Conservation (phyloP, 2,797 vertebrate genomes). For the Atherinosoma microstoma region DNA sequence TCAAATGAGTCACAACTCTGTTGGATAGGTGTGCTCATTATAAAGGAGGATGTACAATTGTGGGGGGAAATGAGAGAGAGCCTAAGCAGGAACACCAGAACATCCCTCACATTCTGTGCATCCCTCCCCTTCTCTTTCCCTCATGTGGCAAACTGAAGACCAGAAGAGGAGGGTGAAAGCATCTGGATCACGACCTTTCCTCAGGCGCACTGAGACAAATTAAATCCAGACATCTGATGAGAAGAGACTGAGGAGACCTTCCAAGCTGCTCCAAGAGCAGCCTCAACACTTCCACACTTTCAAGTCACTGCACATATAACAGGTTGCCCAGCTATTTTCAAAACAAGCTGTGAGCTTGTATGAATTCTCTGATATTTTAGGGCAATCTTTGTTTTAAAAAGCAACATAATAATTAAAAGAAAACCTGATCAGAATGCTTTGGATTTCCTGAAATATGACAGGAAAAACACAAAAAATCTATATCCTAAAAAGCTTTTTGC, state of each 20-base stretch:
- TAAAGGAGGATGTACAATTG: constrained; percentile 69
- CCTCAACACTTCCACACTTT: constrained; percentile 59
- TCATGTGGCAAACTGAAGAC: constrained; percentile 66
- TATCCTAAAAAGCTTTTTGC: constrained; percentile 14
- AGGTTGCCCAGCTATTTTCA: constrained; percentile 66
- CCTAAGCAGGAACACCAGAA: constrained; percentile 51
- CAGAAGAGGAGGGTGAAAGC: constrained; percentile 71
- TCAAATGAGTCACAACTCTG: constrained; percentile 76
- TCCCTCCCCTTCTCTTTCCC: constrained; percentile 30
- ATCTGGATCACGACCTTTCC: constrained; percentile 84
- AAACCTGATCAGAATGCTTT: not conserved
- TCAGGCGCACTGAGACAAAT: constrained; percentile 79
- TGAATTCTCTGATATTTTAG: constrained; percentile 12
- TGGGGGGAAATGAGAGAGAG: constrained; percentile 33
- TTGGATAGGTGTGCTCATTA: constrained; percentile 75
- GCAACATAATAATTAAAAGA: not conserved
- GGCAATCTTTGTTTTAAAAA: constrained; percentile 8
- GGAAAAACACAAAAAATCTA: constrained; percentile 26
- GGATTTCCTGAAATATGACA: constrained; percentile 17
- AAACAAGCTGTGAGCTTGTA: constrained; percentile 40
- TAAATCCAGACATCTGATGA: constrained; percentile 81
- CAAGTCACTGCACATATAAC: constrained; percentile 68
- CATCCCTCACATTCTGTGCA: constrained; percentile 51
- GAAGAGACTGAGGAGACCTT: constrained; percentile 75
- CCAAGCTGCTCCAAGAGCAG: constrained; percentile 64